Evolutionary conservation across 2,888 invertebrate genomes (phyloP).

Genomic region (Oxycera nigricornis): DNA sequence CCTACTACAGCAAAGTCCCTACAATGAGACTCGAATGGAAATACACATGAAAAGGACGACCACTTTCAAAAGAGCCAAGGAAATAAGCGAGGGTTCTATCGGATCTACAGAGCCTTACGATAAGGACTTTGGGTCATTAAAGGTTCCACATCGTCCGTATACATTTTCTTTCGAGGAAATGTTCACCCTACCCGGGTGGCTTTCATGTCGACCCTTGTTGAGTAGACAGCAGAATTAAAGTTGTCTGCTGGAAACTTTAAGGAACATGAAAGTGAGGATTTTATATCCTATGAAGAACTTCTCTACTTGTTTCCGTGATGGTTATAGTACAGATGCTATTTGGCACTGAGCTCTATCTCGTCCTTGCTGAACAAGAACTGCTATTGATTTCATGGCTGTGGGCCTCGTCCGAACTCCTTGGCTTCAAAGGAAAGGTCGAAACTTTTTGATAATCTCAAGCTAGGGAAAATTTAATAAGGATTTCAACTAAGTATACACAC

Average conservation of each 20-base stretch:
- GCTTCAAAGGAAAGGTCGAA: too few species aligned
- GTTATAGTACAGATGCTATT: too few species aligned
- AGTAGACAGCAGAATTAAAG: neutral
- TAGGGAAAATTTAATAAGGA: too few species aligned
- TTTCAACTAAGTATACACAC: too few species aligned
- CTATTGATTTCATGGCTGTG: too few species aligned
- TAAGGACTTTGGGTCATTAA: slow-evolving; percentile 20
- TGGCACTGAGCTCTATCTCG: too few species aligned
- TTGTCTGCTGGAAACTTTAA: neutral
- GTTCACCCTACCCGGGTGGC: neutral
- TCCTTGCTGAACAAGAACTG: too few species aligned
- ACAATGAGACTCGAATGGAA: neutral
- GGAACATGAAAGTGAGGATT: neutral
- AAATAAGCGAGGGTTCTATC: slow-evolving; percentile 20
- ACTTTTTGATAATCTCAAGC: too few species aligned
- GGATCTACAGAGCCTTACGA: neutral
- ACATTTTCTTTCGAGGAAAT: neutral
- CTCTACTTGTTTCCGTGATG: too few species aligned
- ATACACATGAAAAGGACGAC: neutral
- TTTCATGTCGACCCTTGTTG: neutral
- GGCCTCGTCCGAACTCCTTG: too few species aligned
- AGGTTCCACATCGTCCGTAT: neutral
- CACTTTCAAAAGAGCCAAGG: neutral
- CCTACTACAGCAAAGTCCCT: neutral
- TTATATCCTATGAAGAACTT: neutral